Conservation (phyloP, 2,888 invertebrate species). For the Subacronicta megacephala region DNA sequence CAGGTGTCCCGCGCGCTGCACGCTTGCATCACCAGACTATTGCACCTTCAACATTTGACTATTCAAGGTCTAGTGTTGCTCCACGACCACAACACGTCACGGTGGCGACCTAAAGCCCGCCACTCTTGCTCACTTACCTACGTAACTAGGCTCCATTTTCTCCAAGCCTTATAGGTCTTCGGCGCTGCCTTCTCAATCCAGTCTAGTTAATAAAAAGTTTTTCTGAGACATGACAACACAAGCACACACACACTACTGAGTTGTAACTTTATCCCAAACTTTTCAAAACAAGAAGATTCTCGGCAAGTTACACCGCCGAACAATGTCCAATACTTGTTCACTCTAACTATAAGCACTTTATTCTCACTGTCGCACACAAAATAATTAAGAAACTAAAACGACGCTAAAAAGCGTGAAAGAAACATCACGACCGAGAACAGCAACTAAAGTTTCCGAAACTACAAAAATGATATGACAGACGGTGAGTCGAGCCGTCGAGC, state of each 20-base stretch:
- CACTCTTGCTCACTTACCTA: constrained; percentile 74
- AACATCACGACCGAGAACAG: constrained; percentile 65
- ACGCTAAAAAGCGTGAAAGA: constrained; percentile 62
- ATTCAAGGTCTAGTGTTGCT: constrained; percentile 65
- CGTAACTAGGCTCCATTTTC: constrained; percentile 80
- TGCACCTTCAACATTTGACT: constrained; percentile 54
- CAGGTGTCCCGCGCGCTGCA: constrained; percentile 41
- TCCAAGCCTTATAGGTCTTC: constrained; percentile 52
- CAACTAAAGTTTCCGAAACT: constrained; percentile 59
- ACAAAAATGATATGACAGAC: too few species aligned
- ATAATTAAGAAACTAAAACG: constrained; percentile 46
- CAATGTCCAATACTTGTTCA: constrained; percentile 14
- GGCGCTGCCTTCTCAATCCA: constrained; percentile 66
- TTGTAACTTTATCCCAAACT: constrained; percentile 71
- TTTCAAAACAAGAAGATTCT: constrained; percentile 64
- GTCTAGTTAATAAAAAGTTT: constrained; percentile 75
- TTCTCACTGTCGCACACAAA: constrained; percentile 53
- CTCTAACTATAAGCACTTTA: constrained; percentile 51
- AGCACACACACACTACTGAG: constrained; percentile 74
- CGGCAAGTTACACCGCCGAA: constrained; percentile 30
- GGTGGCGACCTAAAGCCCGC: constrained; percentile 26
- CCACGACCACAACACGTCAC: constrained; percentile 16
- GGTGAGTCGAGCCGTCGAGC: too few species aligned
- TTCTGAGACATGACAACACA: constrained; percentile 82
- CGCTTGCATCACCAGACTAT: constrained; percentile 56